A percentile compares a stretch with the other conserved stretches of the same genome.
These are phyloP conservation scores for Ypsolopha scabrella DNA, from an alignment of 2,888 invertebrate genomes.

Conservation along the genomic window DNA sequence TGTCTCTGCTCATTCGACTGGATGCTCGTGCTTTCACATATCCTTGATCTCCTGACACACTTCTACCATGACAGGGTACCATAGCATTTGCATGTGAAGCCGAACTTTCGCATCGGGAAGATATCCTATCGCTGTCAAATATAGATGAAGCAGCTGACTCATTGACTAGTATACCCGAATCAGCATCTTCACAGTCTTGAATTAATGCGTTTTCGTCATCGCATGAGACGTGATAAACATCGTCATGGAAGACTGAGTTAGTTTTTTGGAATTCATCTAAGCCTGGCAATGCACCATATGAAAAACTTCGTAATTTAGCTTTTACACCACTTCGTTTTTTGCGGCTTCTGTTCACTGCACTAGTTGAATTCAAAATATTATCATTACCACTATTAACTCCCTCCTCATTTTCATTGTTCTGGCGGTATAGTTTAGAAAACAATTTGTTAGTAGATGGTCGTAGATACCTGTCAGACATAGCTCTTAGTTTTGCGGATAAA, in stretches of 20 bases:
- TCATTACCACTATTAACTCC: constrained; percentile 30
- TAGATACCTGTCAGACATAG: constrained; percentile 80
- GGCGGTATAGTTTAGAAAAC: constrained; percentile 75
- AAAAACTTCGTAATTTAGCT: constrained; percentile 76
- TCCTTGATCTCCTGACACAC: constrained; percentile 62
- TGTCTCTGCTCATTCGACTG: constrained; percentile 51
- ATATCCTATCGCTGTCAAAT: constrained; percentile 68
- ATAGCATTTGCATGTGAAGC: constrained; percentile 52
- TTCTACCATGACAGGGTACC: constrained; percentile 53
- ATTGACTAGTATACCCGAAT: constrained; percentile 81
- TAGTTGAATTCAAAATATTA: constrained; percentile 37
- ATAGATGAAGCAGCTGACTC: constrained; percentile 78
- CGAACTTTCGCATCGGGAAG: constrained; percentile 65
- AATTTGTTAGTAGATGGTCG: constrained; percentile 77
- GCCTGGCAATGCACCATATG: constrained; percentile 80
- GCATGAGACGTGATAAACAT: constrained; percentile 58
- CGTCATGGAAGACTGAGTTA: constrained; percentile 74
- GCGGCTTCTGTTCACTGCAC: constrained; percentile 38
- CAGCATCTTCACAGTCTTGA: constrained; percentile 77
- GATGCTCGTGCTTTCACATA: constrained; percentile 46
- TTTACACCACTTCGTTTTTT: constrained; percentile 55
- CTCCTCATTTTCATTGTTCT: constrained; percentile 44
- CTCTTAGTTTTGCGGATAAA: constrained; percentile 76
- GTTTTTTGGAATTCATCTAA: constrained; percentile 76
- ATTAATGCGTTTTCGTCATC: constrained; percentile 67